A percentile compares a stretch with the other conserved stretches of the same genome.
These are phyloP conservation scores for Wiebesia pumilae DNA, from an alignment of 1,140 invertebrate genomes.

Conservation along the genomic window DNA sequence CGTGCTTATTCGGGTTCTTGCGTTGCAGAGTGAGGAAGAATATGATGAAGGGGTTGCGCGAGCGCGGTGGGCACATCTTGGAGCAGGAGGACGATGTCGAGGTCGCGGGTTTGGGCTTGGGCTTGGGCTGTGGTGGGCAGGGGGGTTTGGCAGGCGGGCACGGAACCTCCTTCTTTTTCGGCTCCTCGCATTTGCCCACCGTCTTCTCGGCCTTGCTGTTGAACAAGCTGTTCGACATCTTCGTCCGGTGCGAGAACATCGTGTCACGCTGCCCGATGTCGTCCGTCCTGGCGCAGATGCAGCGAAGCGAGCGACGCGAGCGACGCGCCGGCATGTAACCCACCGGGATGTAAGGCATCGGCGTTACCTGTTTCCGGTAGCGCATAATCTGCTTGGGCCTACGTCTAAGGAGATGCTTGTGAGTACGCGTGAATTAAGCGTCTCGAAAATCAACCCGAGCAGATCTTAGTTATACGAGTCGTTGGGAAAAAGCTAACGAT, in stretches of 20 bases:
- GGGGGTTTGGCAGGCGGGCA: background rate
- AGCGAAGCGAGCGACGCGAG: too few species aligned
- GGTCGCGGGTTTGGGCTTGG: background rate
- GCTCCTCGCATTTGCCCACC: background rate
- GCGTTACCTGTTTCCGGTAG: too few species aligned
- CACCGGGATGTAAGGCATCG: too few species aligned
- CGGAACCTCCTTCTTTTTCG: background rate
- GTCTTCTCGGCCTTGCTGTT: background rate
- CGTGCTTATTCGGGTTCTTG: background rate
- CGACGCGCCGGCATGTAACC: too few species aligned
- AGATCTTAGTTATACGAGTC: too few species aligned
- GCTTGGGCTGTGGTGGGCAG: background rate
- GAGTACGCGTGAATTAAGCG: too few species aligned
- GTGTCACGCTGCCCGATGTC: background rate
- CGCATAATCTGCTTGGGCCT: too few species aligned
- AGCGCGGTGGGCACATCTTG: background rate
- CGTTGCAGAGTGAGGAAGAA: slow-evolving; percentile 19
- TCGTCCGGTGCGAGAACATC: background rate
- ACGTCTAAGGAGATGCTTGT: too few species aligned
- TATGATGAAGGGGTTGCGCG: slow-evolving; percentile 41
- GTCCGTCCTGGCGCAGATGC: too few species aligned
- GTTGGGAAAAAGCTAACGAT: too few species aligned
- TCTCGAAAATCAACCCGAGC: too few species aligned
- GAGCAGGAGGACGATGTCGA: background rate
- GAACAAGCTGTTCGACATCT: background rate